Base-by-base conservation (phyloP, 2,797 vertebrate species). In the Muraenolepis orangiensis region DNA sequence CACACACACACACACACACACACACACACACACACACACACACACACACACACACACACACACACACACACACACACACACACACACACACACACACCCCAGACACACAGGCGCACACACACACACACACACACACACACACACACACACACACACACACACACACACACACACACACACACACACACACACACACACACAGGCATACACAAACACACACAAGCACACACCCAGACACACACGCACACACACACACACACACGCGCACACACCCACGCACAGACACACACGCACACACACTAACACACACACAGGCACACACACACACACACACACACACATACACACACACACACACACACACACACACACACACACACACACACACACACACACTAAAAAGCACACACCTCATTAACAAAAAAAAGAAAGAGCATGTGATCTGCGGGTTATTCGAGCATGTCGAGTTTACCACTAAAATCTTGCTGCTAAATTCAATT, bases 371-470 rank as follows among this genome's bases (percentile, higher is more conserved):
- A 67, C 57, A 29, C 74, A 70, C 77, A 81, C 76, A 79, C 66
- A 23, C 68, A 77, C 69, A 74, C 4, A 46, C 76, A 76, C 73
- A 77, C 57, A 70, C 69, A 23, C 6, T 75, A 26, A 26, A 78
- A 70, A 30, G 46, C 77, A 80, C 79, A 75, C 73, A 82, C 72
- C 70, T 83, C 78, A 85, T 87, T 87, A 85, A 77, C 78, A 77
- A 40, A 36, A 82, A 80, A 84, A 88, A 4, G 23, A 34, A 12
- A 66, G 64, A 36, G 26, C 20, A 87, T 77, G 78, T 70, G 82
- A 86, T 73, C 74, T 82, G 12, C 75, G 70, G 74, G 57, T 85
- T 87, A 86, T 88, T 85, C 80, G 82, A 87, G 86, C 83, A 77
- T 84, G 80, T 81, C 76, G 82, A 87, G 75, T 79, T 80, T 28